Base-by-base conservation (phyloP, 2,113 vertebrate species). In the Oncorhynchus nerka region DNA sequence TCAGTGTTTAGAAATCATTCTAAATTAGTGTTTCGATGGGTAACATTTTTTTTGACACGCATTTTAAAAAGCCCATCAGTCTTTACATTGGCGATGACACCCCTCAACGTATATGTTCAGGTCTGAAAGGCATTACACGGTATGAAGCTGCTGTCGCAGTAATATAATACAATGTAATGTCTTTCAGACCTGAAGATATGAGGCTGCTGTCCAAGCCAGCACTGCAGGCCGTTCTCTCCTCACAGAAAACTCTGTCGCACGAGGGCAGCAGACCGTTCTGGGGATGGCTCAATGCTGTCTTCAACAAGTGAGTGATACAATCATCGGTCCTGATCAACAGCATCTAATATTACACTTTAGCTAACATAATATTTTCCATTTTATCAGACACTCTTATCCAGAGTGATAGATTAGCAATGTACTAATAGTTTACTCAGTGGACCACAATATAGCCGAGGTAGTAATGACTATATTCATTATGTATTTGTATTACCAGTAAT, bases 201-300 rank as follows among this genome's bases (percentile, higher is more conserved):
- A 93, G 89, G 87, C 77, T 95, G 22, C 30, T 94, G 71, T 84
- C 87, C 19, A 91, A 70, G 4, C 65, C 93, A 0, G 79, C 75
- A 4, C 51, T 19, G 16, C 84, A 15, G 67, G 84, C 74, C 3
- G 73, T 82, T 0, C 26, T 57, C 78, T 16, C 49, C 55, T 62
- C 83, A 1, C 87, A 83, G 75, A 86, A 75, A 81, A 68, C 73
- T 72, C 51, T 19, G 57, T 22, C 79, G 55, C 78, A 79, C 48
- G 76, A 71, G 4, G 8, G 87, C 76, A 81, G 84, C 82, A 93
- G 97, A 82, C 75, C 48, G 68, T 96, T 99, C 91, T 99, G 98
- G 98, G 94, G 95, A 0, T 99, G 97, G 98, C 91, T 99, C 80
- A 99, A 99, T 62, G 91, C 97, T 0, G 95, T 99, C 39, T 99